These are phyloP conservation scores for Bembecia ichneumoniformis DNA, from an alignment of 2,888 invertebrate species.

Conservation along the genomic window DNA sequence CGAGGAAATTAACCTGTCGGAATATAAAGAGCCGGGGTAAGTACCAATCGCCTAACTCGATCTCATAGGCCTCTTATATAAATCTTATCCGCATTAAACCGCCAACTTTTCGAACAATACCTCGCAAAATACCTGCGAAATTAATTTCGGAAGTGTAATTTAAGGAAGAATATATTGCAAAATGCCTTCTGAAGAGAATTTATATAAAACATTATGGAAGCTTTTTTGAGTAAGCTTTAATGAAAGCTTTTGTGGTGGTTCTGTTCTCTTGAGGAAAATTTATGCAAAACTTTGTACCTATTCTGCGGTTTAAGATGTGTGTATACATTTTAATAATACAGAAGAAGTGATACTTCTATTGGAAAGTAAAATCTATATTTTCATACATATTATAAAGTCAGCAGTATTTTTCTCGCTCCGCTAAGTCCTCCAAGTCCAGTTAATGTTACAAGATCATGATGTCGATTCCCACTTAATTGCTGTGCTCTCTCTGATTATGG, in stretches of 20 bases:
- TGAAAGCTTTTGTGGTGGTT: background rate
- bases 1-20: background rate
- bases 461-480: too few relatives aligned
- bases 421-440: too few relatives aligned
- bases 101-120: constrained; percentile 11
- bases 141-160: constrained; percentile 24
- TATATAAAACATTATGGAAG: constrained; percentile 7
- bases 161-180: constrained; percentile 8
- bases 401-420: too few relatives aligned
- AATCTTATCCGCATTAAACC: constrained; percentile 7
- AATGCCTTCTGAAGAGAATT: constrained; percentile 8
- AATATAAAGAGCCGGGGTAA: background rate
- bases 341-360: too few relatives aligned
- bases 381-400: too few relatives aligned
- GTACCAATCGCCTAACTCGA: background rate
- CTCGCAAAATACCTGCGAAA: constrained; percentile 16
- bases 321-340: too few relatives aligned
- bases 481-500: too few relatives aligned
- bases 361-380: too few relatives aligned
- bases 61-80: constrained; percentile 3
- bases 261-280: background rate
- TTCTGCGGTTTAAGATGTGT: too few relatives aligned
- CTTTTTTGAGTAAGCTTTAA: background rate
- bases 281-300: too few relatives aligned
- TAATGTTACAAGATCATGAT: too few relatives aligned